phyloP scores from a whole-genome alignment of 2,888 invertebrate genomes.

The Dicranocentrus wangi region DNA sequence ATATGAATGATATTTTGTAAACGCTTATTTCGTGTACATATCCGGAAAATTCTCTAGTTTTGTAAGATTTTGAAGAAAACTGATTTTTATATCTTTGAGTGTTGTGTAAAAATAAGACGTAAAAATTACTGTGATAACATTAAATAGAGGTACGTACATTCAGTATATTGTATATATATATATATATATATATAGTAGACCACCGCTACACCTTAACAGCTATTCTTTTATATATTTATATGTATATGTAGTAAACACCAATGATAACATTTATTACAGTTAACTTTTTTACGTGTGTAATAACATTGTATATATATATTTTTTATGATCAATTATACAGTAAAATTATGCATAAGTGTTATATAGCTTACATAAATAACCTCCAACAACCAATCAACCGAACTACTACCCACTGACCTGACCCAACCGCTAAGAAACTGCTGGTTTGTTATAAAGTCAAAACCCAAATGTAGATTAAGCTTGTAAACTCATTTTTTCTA shows the following conservation, averaged over 20 bases:
- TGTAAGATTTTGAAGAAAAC: slow-evolving; percentile 55
- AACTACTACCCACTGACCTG: slow-evolving; percentile 44
- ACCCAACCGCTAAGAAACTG: slow-evolving; percentile 17
- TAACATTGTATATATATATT: slow-evolving; percentile 40
- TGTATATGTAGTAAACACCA: slow-evolving; percentile 44
- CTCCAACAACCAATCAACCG: slow-evolving; percentile 37
- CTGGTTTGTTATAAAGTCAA: slow-evolving; percentile 36
- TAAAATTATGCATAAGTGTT: slow-evolving; percentile 50
- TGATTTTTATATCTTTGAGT: slow-evolving; percentile 56
- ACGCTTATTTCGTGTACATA: slow-evolving; percentile 52
- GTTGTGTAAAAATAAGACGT: slow-evolving; percentile 69
- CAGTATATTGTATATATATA: slow-evolving; percentile 35
- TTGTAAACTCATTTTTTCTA: slow-evolving; percentile 3
- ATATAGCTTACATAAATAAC: slow-evolving; percentile 41
- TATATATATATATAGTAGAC: slow-evolving; percentile 29
- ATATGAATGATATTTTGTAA: slow-evolving; percentile 49
- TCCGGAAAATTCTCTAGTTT: slow-evolving; percentile 42
- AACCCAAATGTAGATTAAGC: slow-evolving; percentile 46
- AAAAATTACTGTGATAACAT: slow-evolving; percentile 67
- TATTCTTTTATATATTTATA: slow-evolving; percentile 12
- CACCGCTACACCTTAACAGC: slow-evolving; percentile 23
- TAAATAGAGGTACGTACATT: slow-evolving; percentile 64
- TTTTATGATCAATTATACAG: slow-evolving; percentile 38
- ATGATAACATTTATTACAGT: slow-evolving; percentile 53
- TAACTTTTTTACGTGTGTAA: slow-evolving; percentile 50